Evolutionary conservation across 2,113 vertebrate species (phyloP), one percentile per base, ranked within the genome.

Genomic region (Uria lomvia): DNA sequence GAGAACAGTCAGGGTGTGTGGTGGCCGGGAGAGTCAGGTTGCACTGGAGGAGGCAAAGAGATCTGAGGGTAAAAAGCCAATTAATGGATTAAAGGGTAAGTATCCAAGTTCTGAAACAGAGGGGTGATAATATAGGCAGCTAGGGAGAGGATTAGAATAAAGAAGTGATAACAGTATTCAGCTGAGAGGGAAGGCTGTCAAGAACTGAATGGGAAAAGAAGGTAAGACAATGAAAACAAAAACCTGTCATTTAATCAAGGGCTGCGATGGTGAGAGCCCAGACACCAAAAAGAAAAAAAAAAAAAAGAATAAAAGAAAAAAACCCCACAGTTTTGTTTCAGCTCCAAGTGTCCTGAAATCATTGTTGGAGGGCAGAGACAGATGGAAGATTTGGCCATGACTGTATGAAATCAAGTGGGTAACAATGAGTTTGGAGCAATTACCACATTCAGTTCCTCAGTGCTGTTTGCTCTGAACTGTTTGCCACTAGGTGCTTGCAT

Each of bases 161-260:
- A 98, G 97, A 98, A 98, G 98, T 98, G 98, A 98, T 98, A 98
- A 98, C 97, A 98, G 97, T 96, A 98, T 98, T 98, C 98, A 98
- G 95, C 90, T 97, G 97, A 98, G 95, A 98, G 80, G 88, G 96
- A 97, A 97, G 88, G 95, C 97, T 98, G 98, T 98, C 98, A 98
- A 97, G 97, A 98, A 96, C 92, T 97, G 97, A 98, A 98, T 97
- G 94, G 71, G 73, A 84, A 95, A 95, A 96, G 95, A 97, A 97
- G 88, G 95, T 94, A 97, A 97, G 95, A 98, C 95, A 98, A 98
- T 97, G 94, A 95, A 97, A 98, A 98, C 95, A 97, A 98, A 98
- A 98, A 92, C 42, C 90, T 98, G 96, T 96, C 92, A 96, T 97
- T 98, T 97, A 98, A 97, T 97, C 94, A 93, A 96, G 92, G 85